Conservation (phyloP, 2,113 vertebrate species). For the Saccopteryx leptura region DNA sequence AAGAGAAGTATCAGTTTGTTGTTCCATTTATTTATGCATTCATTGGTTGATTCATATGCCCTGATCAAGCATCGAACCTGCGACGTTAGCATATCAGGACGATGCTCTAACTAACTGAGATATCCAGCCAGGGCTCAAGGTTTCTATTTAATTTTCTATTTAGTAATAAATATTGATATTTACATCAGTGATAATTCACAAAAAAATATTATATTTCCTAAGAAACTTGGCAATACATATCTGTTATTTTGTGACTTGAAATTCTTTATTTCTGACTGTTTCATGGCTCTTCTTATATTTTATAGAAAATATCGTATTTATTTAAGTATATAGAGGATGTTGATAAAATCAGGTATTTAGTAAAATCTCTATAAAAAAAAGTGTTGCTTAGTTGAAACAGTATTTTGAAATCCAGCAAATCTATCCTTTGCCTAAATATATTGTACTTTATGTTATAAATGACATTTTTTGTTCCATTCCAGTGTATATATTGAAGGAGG, state of each 20-base stretch:
- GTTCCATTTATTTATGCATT: too few species aligned
- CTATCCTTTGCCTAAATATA: neutral
- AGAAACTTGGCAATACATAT: neutral
- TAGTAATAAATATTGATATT: neutral
- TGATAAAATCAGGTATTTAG: neutral
- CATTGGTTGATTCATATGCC: too few species aligned
- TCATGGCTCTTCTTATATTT: neutral
- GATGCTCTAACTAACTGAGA: too few species aligned
- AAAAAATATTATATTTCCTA: neutral
- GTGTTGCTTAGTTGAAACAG: neutral
- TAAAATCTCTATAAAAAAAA: slow-evolving; percentile 14
- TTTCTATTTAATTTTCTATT: neutral
- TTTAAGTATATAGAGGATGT: slow-evolving; percentile 17
- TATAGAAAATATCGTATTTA: slow-evolving; percentile 2
- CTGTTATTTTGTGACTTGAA: slow-evolving; percentile 8
- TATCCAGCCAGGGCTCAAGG: too few species aligned
- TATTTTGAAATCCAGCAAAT: neutral
- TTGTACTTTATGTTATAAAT: neutral
- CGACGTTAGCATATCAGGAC: too few species aligned
- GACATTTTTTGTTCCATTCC: neutral
- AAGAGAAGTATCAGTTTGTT: too few species aligned
- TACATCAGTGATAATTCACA: neutral
- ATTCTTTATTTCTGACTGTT: slow-evolving; percentile 31
- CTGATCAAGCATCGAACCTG: too few species aligned
- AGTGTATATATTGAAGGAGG: neutral